Conservation (phyloP, 2,797 vertebrate species). For the Chaetophractus vellerosus region DNA sequence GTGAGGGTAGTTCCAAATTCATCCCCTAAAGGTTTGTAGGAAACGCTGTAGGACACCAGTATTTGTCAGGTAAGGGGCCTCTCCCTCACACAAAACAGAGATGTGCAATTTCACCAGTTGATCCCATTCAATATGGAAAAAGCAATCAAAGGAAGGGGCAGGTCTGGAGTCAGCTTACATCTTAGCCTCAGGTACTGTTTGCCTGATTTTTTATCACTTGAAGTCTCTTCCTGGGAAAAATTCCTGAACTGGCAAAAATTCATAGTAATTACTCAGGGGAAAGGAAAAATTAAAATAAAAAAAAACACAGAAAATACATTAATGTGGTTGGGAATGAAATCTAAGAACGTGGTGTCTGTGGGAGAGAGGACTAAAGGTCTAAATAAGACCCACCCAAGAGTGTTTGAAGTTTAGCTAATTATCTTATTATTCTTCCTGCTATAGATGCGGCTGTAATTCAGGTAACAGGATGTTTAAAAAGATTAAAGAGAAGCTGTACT, state of each 20-base stretch:
- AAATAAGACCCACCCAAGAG: conserved; percentile 61
- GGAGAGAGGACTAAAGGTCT: conserved; percentile 62
- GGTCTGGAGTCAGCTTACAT: conserved; percentile 30
- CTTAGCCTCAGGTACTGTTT: conserved; percentile 65
- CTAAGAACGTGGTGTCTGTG: conserved; percentile 58
- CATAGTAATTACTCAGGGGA: conserved; percentile 61
- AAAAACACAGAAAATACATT: conserved; percentile 68
- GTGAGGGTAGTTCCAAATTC: conserved; percentile 7
- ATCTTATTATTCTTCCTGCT: conserved; percentile 83
- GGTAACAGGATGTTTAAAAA: conserved; percentile 86
- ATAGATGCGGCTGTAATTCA: conserved; percentile 77
- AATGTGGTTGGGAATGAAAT: neutral
- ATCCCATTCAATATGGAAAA: conserved; percentile 16
- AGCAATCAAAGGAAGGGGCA: conserved; percentile 68
- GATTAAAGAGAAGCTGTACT: conserved; percentile 82
- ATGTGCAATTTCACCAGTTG: conserved; percentile 47
- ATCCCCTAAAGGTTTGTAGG: neutral
- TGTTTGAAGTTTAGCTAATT: conserved; percentile 83
- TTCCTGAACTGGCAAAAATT: conserved; percentile 77
- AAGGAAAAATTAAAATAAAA: conserved; percentile 48
- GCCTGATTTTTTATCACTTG: conserved; percentile 59
- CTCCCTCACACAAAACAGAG: conserved; percentile 46
- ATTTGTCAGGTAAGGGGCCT: neutral
- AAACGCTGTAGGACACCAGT: conserved; percentile 22
- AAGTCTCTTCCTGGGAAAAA: conserved; percentile 72